phyloP scores from a whole-genome alignment of 1,140 invertebrate genomes.

The Drosophila auraria region DNA sequence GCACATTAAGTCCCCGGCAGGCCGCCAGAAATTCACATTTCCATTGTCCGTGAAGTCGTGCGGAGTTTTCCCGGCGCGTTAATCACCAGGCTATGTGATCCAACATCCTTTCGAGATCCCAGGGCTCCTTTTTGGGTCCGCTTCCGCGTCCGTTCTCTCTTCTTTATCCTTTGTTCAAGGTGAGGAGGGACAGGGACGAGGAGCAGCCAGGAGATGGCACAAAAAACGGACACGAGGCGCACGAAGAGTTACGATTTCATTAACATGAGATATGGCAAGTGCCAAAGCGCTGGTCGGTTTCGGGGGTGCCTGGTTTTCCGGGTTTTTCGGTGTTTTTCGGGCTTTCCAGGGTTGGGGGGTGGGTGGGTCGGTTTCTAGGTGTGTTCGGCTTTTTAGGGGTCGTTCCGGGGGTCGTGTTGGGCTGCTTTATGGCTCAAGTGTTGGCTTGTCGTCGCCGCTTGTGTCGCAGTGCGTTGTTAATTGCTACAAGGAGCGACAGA shows the following conservation, averaged over 20 bases:
- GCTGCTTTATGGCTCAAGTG: conserved; percentile 79
- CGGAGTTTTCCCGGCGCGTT: conserved; percentile 48
- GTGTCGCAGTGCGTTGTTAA: conserved; percentile 76
- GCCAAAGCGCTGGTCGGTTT: conserved; percentile 44
- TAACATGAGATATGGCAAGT: conserved; percentile 83
- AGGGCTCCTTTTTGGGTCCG: conserved; percentile 23
- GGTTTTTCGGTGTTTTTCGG: conserved; percentile 9
- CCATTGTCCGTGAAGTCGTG: conserved; percentile 53
- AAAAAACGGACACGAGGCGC: conserved; percentile 78
- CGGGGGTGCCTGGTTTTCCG: conserved; percentile 6
- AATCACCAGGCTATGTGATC: conserved; percentile 51
- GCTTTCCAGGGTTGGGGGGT: neutral
- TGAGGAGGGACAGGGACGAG: conserved; percentile 1
- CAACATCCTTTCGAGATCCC: conserved; percentile 40
- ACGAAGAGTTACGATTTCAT: conserved; percentile 83
- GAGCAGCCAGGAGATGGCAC: conserved; percentile 13
- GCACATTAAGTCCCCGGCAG: conserved; percentile 1
- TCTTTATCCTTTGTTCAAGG: conserved; percentile 27
- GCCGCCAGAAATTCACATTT: conserved; percentile 7
- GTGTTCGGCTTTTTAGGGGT: conserved; percentile 52
- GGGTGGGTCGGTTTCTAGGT: conserved; percentile 7
- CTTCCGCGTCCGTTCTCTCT: neutral
- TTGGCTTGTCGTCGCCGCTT: conserved; percentile 59
- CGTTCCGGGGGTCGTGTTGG: conserved; percentile 57
- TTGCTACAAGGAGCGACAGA: conserved; percentile 51